Evolutionary conservation across 2,888 invertebrate genomes (phyloP).

Genomic region (Carterocephalus palaemon): DNA sequence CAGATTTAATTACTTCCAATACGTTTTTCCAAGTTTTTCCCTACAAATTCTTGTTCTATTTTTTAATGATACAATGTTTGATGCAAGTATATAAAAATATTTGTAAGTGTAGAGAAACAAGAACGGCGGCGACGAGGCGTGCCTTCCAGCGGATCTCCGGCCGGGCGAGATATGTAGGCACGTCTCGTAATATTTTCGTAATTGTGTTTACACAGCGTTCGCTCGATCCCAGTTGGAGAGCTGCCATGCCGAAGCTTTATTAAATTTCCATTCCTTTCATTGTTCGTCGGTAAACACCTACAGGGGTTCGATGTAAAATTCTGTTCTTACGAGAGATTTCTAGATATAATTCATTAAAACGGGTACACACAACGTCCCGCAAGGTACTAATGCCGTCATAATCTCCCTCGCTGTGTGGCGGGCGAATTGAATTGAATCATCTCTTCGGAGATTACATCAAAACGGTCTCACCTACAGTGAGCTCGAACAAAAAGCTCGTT

Average conservation of each 20-base stretch:
- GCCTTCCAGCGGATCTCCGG: slow-evolving; percentile 36
- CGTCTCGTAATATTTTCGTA: slow-evolving; percentile 39
- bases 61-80: not conserved
- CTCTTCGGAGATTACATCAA: slow-evolving; percentile 68
- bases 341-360: slow-evolving; percentile 30
- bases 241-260: slow-evolving; percentile 36
- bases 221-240: slow-evolving; percentile 30
- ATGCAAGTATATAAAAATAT: slow-evolving; percentile 7
- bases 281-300: slow-evolving; percentile 29
- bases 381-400: slow-evolving; percentile 45
- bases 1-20: too few relatives aligned
- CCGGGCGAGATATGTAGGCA: slow-evolving; percentile 35
- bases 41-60: not conserved
- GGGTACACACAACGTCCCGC: slow-evolving; percentile 33
- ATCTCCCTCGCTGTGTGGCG: slow-evolving; percentile 40
- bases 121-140: slow-evolving; percentile 34
- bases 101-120: slow-evolving; percentile 22
- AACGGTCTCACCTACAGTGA: slow-evolving; percentile 69
- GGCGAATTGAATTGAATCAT: slow-evolving; percentile 68
- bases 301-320: slow-evolving; percentile 35
- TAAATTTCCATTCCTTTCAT: slow-evolving; percentile 38
- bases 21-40: too few relatives aligned
- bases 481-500: slow-evolving; percentile 67
- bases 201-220: slow-evolving; percentile 42
- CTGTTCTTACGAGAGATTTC: slow-evolving; percentile 14